A percentile compares a stretch with the other conserved stretches of the same genome.
Conservation (phyloP, 1,140 invertebrate genomes). For the Amphibalanus amphitrite region DNA sequence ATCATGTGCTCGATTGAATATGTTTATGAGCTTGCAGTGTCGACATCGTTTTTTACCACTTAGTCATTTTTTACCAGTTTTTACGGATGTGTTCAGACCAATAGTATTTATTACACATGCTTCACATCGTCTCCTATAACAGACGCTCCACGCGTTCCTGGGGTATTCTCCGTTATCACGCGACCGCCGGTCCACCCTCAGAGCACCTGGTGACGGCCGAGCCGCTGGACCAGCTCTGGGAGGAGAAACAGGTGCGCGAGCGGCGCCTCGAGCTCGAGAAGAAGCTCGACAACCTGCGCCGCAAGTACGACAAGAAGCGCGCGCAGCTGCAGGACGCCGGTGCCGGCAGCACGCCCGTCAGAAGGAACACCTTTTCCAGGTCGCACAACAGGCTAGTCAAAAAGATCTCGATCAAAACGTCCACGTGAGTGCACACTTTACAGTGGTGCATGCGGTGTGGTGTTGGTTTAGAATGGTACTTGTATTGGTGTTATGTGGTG, state of each 20-base stretch:
- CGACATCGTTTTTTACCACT: no score
- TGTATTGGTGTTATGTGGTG: no score
- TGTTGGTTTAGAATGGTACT: no score
- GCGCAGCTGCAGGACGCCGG: neutral
- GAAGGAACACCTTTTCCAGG: neutral
- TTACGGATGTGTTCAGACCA: neutral
- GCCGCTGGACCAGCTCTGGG: slow-evolving; percentile 56
- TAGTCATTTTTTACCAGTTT: neutral
- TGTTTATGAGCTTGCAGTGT: no score
- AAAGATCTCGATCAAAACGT: neutral
- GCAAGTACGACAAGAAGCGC: slow-evolving; percentile 61
- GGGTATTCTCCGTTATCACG: neutral
- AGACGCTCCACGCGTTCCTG: neutral
- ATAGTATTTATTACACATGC: neutral
- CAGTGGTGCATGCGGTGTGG: no score
- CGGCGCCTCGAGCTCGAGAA: slow-evolving; percentile 67
- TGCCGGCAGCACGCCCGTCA: neutral
- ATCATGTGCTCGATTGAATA: no score
- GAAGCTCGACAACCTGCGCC: slow-evolving; percentile 60
- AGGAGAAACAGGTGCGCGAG: slow-evolving; percentile 61
- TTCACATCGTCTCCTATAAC: neutral
- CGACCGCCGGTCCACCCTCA: neutral
- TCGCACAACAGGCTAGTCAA: neutral
- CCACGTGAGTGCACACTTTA: neutral
- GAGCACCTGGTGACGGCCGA: slow-evolving; percentile 35